Evolutionary conservation across 2,113 vertebrate species (phyloP), one percentile per base, ranked within the genome.

Genomic region (Onychostruthus taczanowskii): DNA sequence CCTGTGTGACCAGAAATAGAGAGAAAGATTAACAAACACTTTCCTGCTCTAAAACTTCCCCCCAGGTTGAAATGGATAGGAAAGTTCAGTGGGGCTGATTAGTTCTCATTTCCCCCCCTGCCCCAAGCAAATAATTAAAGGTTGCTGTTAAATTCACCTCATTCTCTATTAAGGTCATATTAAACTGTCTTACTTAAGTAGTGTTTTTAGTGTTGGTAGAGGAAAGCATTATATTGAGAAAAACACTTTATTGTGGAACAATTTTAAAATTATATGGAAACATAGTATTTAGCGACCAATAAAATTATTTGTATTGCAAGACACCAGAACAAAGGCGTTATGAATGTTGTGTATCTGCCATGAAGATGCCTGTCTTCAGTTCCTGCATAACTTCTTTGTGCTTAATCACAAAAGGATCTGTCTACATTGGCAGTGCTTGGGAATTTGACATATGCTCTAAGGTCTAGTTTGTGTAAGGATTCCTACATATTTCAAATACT

Each of bases 381-480:
- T 91, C 67, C 50, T 50, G 2, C 0, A 0, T 62, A 67, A 64
- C 62, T 6, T 10, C 10, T 1, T n/a, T n/a, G 55, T 70, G 49
- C 15, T 72, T 83, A 46, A 64, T 82, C 24, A 12, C 0, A 0
- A 39, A 58, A 49, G 39, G 27, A 55, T 86, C 72, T 55, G 44
- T 67, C 35, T 69, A 3, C 10, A 0, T 44, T 84, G 76, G 56
- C 44, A 80, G 17, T 43, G 17, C 59, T 90, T 47, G 17, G 43
- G 47, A 88, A 68, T 84, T 80, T 78, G 72, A 68, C 47, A 31
- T 4, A 4, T 91, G 73, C 53, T 88, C 22, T 61, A 13, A 46
- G 53, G 35, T 64, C 47, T 95, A 28, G 26, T 81, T 96, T 56
- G 56, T 47, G 16, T 94, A 56, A 92, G 52, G 64, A 88, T 95